These are phyloP conservation scores for Clupea harengus DNA, from an alignment of 2,113 vertebrate genomes.

Conservation along the genomic window DNA sequence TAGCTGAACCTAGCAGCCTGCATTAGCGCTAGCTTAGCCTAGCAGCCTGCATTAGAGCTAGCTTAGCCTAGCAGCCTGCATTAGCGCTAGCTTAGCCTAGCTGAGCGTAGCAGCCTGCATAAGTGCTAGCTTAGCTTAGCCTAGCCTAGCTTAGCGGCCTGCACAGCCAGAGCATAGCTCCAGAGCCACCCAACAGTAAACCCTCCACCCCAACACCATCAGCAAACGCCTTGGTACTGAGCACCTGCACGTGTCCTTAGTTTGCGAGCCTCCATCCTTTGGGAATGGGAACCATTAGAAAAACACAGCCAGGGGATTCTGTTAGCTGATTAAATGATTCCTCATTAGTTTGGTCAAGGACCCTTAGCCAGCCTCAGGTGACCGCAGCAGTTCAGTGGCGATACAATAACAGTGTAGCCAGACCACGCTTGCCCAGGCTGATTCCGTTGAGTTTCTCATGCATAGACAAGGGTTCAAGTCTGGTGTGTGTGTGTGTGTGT, in stretches of 20 bases:
- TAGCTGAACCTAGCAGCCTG: neutral
- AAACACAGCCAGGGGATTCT: neutral
- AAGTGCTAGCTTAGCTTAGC: neutral
- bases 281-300: neutral
- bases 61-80: neutral
- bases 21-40: neutral
- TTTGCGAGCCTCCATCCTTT: neutral
- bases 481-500: neutral
- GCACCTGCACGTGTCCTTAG: neutral
- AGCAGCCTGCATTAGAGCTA: neutral
- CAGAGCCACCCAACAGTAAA: neutral
- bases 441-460: neutral
- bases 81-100: neutral
- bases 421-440: neutral
- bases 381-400: neutral
- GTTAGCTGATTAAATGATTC: neutral
- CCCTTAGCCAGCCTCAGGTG: neutral
- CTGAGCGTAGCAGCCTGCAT: neutral
- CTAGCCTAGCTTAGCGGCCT: neutral
- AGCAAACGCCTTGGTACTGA: neutral
- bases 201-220: neutral
- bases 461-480: conserved; percentile 2
- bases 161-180: neutral
- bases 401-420: neutral
- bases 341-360: neutral